Evolutionary conservation across 2,113 vertebrate species (phyloP).

Genomic region (Balaeniceps rex): DNA sequence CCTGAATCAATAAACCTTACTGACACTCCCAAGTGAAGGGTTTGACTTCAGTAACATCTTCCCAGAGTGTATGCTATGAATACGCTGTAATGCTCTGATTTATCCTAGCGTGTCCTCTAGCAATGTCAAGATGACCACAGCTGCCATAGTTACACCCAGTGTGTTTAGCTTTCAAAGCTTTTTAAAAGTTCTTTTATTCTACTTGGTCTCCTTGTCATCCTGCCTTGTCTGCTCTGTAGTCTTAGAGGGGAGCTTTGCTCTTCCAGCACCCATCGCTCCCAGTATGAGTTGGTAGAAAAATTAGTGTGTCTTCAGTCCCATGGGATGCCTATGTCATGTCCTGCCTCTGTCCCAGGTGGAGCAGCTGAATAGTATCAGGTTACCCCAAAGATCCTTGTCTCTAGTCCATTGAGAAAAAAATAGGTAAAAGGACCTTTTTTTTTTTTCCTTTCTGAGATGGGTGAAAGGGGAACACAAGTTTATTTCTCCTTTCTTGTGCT

Average conservation of each 20-base stretch:
- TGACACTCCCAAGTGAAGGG: neutral
- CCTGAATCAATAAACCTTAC: neutral
- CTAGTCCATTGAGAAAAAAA: neutral
- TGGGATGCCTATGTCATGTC: neutral
- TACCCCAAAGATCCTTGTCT: neutral
- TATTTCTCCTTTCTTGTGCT: neutral
- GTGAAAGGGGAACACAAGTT: neutral
- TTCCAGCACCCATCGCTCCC: neutral
- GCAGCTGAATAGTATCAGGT: neutral
- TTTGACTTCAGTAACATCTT: neutral
- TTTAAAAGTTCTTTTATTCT: neutral
- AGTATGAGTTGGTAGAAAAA: neutral
- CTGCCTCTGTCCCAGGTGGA: neutral
- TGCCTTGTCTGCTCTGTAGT: neutral
- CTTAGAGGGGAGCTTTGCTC: neutral
- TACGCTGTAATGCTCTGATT: neutral
- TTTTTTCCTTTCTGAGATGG: neutral
- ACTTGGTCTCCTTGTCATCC: neutral
- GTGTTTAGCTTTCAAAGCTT: neutral
- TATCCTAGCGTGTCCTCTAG: neutral
- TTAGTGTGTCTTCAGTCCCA: neutral
- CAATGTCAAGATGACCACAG: accelerated
- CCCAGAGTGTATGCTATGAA: neutral
- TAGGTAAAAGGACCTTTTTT: neutral
- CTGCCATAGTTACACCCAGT: neutral